Evolutionary conservation across 2,797 vertebrate genomes (phyloP).

Genomic region (Hephaestus fuliginosus): DNA sequence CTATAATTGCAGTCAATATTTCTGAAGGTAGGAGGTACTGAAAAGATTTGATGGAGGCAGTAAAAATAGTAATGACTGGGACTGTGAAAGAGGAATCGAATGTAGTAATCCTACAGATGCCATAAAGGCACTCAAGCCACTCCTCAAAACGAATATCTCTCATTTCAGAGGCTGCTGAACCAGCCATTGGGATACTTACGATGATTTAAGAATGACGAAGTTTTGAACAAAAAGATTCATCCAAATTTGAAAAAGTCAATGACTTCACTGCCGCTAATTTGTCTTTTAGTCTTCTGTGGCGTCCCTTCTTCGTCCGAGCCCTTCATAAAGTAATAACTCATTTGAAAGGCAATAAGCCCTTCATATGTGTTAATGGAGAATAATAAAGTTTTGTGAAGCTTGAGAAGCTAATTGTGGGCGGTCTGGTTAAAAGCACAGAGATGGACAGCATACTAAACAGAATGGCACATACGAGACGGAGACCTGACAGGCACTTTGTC

Average conservation of each 20-base stretch:
- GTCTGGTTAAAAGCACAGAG: slow-evolving; percentile 62
- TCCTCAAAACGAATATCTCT: slow-evolving; percentile 61
- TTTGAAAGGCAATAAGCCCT: slow-evolving; percentile 68
- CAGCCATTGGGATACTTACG: not conserved
- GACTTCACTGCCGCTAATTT: slow-evolving; percentile 46
- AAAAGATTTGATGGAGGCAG: slow-evolving; percentile 72
- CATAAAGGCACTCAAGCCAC: slow-evolving; percentile 65
- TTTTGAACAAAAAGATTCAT: slow-evolving; percentile 23
- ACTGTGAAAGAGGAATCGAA: slow-evolving; percentile 63
- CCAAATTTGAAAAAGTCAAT: slow-evolving; percentile 20
- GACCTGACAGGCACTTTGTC: slow-evolving; percentile 25
- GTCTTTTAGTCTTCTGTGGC: slow-evolving; percentile 41
- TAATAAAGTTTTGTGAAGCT: slow-evolving; percentile 79
- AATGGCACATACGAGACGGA: slow-evolving; percentile 15
- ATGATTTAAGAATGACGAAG: slow-evolving; percentile 9
- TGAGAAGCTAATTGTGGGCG: slow-evolving; percentile 75
- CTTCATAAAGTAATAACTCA: slow-evolving; percentile 66
- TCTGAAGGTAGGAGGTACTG: slow-evolving; percentile 62
- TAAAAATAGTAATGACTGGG: slow-evolving; percentile 71
- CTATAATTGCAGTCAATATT: slow-evolving; percentile 74
- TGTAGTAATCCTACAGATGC: slow-evolving; percentile 65
- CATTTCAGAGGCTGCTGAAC: slow-evolving; percentile 54
- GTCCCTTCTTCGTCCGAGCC: slow-evolving; percentile 47
- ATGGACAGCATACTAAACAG: slow-evolving; percentile 66
- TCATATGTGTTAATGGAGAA: slow-evolving; percentile 73